Evolutionary conservation across 2,888 invertebrate species (phyloP).

Genomic region (Imbricaverruca yamaguchii): DNA sequence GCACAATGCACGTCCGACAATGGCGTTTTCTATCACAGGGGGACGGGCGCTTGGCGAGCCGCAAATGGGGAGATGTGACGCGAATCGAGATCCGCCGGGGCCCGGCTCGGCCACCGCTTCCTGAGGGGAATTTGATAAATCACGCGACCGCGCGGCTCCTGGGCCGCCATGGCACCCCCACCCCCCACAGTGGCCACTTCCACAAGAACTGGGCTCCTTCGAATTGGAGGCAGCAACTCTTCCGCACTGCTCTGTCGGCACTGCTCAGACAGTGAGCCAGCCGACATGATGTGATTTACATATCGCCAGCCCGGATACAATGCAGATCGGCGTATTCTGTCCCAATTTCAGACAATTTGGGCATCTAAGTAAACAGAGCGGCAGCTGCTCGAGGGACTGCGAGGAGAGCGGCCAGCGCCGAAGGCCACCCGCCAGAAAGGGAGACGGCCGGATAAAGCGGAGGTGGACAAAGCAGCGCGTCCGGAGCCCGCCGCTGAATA

Average conservation of each 20-base stretch:
- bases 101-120: neutral
- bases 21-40: neutral
- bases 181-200: too few species aligned
- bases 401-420: neutral
- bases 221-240: neutral
- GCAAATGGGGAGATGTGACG: conserved; percentile 3
- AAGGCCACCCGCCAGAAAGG: conserved; percentile 7
- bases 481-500: neutral
- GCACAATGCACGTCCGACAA: conserved; percentile 1
- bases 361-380: conserved; percentile 18
- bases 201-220: too few species aligned
- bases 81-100: neutral
- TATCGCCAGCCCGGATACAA: neutral
- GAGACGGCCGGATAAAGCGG: neutral
- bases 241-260: neutral
- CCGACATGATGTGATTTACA: neutral
- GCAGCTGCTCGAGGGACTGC: neutral
- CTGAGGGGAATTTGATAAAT: conserved; percentile 19
- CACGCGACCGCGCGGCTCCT: neutral
- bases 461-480: neutral
- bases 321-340: conserved; percentile 11
- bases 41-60: neutral
- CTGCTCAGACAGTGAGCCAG: too few species aligned
- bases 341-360: conserved; percentile 19
- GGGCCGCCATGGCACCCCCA: neutral